Base-by-base conservation (phyloP, 2,113 vertebrate genomes). In the Nipponia nippon region DNA sequence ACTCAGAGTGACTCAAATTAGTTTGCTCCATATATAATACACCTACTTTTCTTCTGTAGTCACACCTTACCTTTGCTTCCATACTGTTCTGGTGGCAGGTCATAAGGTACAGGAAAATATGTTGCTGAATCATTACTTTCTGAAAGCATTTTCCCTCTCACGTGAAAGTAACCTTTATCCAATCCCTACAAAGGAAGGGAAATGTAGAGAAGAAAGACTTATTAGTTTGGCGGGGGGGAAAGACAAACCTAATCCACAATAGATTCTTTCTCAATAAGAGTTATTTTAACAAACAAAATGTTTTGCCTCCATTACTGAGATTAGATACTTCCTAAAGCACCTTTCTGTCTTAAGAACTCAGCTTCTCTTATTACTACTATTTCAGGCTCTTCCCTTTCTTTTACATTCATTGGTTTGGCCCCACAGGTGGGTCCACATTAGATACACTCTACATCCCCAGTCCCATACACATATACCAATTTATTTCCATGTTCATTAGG, bases 91-190 rank as follows among this genome's bases (percentile, higher is more conserved):
- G 98, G 99, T 17, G 99, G 99, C 27, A 99, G 97, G 96, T 99
- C 99, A 82, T 99, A 99, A 2, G 99, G 99, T 92, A 99, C 99
- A 4, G 99, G 99, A 93, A 99, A 99, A 36, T 98, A 96, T 1
- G 85, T 58, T 11, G 93, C 83, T 12, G 98, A 92, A 6, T 97
- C 96, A 32, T 97, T 98, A 72, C 83, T 92, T 63, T 97, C 97
- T 9, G 96, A 83, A 97, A 98, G 98, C 78, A 97, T 98, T 80
- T 98, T 98, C 83, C 88, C 96, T 92, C 98, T 98, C 59, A 99
- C 98, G 19, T 85, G 87, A 90, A 99, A 99, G 32, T 90, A 97
- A 36, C 92, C 96, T 49, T 83, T 96, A n/a, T 97, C 97, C 73
- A 98, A 62, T 22, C 97, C 98, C 98, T 98, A 13, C 8, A 47